These are phyloP conservation scores for Teinopalpus imperialis DNA, from an alignment of 2,888 invertebrate species.

Conservation along the genomic window DNA sequence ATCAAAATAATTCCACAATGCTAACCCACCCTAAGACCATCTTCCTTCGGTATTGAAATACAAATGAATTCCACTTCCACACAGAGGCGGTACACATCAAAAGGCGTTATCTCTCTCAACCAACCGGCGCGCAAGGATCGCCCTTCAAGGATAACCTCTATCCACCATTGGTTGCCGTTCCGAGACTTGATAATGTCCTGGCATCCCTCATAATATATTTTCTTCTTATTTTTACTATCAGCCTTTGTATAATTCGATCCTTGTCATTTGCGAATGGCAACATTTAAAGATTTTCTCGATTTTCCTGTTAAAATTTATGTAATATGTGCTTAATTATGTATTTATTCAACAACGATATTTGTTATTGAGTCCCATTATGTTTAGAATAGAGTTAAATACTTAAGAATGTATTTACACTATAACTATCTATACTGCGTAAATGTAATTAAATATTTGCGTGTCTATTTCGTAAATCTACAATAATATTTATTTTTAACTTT, in stretches of 20 bases:
- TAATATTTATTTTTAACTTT: too few species aligned
- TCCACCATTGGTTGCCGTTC: slow-evolving; percentile 53
- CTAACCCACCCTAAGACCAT: slow-evolving; percentile 12
- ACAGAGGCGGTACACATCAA: slow-evolving; percentile 55
- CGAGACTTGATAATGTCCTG: slow-evolving; percentile 61
- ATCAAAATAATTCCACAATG: too few species aligned
- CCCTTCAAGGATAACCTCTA: slow-evolving; percentile 65
- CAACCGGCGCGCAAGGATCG: slow-evolving; percentile 68
- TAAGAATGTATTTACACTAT: too few species aligned
- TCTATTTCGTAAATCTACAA: too few species aligned
- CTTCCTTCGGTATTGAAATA: slow-evolving; percentile 61
- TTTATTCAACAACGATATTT: not conserved
- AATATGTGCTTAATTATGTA: slow-evolving; percentile 1
- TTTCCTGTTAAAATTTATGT: slow-evolving; percentile 7
- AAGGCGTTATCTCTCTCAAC: slow-evolving; percentile 67
- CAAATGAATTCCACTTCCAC: slow-evolving; percentile 67
- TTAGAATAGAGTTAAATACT: not conserved
- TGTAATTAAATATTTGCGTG: too few species aligned
- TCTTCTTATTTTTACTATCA: slow-evolving; percentile 47
- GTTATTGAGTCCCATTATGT: slow-evolving; percentile 5
- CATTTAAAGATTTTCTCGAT: slow-evolving; percentile 10
- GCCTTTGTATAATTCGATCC: slow-evolving; percentile 35
- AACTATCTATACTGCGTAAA: too few species aligned
- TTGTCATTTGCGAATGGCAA: slow-evolving; percentile 12
- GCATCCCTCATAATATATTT: slow-evolving; percentile 46